Base-by-base conservation (phyloP, 2,797 vertebrate species). In the Phrynocephalus forsythii region DNA sequence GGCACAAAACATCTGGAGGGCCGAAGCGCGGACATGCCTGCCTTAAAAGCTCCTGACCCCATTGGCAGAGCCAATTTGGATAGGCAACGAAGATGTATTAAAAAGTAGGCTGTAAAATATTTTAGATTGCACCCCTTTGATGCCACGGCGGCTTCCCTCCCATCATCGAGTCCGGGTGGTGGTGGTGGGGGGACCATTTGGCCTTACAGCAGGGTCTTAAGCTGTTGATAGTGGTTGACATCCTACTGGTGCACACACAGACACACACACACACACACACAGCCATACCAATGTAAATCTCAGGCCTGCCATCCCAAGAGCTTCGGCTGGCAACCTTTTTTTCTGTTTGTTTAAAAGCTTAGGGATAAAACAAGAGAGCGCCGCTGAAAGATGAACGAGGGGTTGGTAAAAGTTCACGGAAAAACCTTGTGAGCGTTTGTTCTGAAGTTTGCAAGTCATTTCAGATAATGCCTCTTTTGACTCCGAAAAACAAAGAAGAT, bases 401-500 rank as follows among this genome's bases (percentile, higher is more conserved):
- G 66, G 60, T 79, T 44, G 68, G 33, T 15, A 88, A 88, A 84
- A 94, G 82, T 89, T 90, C 52, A 20, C 69, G 60, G 56, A 80
- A 5, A 5, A 87, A 87, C 92, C 86, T 78, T 84, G 69, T 88
- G 84, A 86, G 52, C 89, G 77, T 87, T 87, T 88, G 88, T 92
- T 90, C 91, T 80, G 79, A 87, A 84, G 63, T 85, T 87, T 88
- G 1, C 26, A 7, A 91, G 88, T 90, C 83, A 89, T 90, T 93
- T 91, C 88, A 91, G 66, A 48, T 0, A 5, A 89, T 24, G 1
- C 68, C 75, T 91, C 90, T 88, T 69, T 93, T 93, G 91, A 88
- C 73, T 92, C 86, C 78, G 89, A 72, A 92, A 93, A 92, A 89
- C 95, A 92, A 95, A 91, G 92, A 82, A 79, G 28, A 82, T 94